Evolutionary conservation across 2,113 vertebrate species (phyloP), one percentile per base, ranked within the genome.

Genomic region (Petaurus breviceps): DNA sequence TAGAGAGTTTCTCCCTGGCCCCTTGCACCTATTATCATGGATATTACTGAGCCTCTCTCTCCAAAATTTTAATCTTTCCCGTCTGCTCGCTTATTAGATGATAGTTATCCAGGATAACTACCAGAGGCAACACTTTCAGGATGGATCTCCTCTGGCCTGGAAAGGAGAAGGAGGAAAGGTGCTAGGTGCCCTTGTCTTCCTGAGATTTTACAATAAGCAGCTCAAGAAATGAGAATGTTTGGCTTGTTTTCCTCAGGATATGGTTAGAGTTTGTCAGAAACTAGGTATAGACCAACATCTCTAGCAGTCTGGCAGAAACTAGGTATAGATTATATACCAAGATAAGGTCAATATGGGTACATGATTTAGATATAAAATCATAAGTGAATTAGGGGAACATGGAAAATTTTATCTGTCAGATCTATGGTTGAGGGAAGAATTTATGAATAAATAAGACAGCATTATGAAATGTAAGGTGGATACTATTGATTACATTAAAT

Each of bases 231-330:
- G 28, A 12, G 91, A 9, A 68, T 90, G 5, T 77, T 91, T 51
- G 55, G 90, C 94, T 93, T 23, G 90, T 61, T 92, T 93, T 90
- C 89, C 91, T 91, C 37, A 93, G 93, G 93, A 90, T 54, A 96
- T 93, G 92, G 57, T 4, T 49, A 93, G 93, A 96, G 90, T 51
- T 51, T 51, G 50, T 51, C 50, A 51, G 50, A 51, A 51, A 51
- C 50, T 51, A 51, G 47, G 47, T 4, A 49, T 49, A 49, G 47
- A 49, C 50, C 50, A 50, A 50, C 50, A n/a, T n/a, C n/a, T n/a
- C n/a, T n/a, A n/a, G n/a, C n/a, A 96, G 90, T 51, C 8, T 51
- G 50, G 4, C 50, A 51, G 50, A 51, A 51, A 51, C 50, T 51
- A 51, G 47, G 47, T 4, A 49, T 49, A 49, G 47, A 49, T 49